These are phyloP conservation scores for Brachionus calyciflorus DNA, from an alignment of 1,140 invertebrate genomes.

Conservation along the genomic window DNA sequence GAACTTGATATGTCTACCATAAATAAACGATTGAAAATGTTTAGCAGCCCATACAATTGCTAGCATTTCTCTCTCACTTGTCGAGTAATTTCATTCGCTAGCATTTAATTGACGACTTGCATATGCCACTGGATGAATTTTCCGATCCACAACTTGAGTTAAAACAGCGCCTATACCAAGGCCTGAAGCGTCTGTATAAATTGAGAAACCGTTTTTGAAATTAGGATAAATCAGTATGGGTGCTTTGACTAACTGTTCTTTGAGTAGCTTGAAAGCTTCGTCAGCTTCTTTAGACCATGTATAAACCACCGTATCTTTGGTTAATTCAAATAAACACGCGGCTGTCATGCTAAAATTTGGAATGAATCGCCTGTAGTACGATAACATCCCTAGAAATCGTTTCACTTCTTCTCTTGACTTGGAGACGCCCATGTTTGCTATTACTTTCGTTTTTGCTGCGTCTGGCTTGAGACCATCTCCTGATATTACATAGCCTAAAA, in stretches of 20 bases:
- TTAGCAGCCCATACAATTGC: conserved; percentile 50
- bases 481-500: no score
- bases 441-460: no score
- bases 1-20: conserved; percentile 49
- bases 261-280: no score
- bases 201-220: conserved; percentile 12
- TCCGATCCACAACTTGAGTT: conserved; percentile 50
- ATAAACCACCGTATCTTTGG: no score
- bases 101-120: conserved; percentile 47
- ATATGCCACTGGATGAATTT: conserved; percentile 50
- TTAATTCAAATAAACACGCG: no score
- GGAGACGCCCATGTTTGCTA: conserved; percentile 48
- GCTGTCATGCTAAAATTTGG: conserved; percentile 47
- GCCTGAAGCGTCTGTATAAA: conserved; percentile 51
- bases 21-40: conserved; percentile 50
- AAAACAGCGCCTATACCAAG: conserved; percentile 40
- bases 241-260: no score
- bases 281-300: no score
- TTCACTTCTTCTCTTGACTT: background rate
- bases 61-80: conserved; percentile 50
- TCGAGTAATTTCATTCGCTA: conserved; percentile 50
- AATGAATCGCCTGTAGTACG: conserved; percentile 53
- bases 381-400: conserved; percentile 52
- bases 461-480: no score
- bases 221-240: conserved; percentile 45